Conservation (phyloP, 1,140 invertebrate species). For the Psix sp. region DNA sequence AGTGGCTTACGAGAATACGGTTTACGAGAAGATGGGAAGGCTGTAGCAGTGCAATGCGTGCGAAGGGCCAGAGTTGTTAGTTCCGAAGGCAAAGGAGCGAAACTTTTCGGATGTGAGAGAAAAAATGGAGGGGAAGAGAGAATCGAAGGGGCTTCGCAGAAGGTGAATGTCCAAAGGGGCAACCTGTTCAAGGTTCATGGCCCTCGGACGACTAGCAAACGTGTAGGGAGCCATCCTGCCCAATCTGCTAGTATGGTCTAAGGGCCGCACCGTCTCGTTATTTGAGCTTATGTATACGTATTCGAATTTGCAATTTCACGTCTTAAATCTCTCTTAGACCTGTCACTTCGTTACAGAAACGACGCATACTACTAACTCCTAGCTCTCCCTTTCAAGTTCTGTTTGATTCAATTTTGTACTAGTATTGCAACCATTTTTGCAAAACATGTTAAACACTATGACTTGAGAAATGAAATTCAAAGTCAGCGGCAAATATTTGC, state of each 20-base stretch:
- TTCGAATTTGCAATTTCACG: conserved; percentile 47
- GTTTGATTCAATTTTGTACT: no score
- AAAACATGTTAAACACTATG: no score
- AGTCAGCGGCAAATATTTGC: no score
- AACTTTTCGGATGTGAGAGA: conserved; percentile 59
- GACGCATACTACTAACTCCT: no score
- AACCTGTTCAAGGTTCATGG: conserved; percentile 78
- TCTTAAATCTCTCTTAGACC: conserved; percentile 42
- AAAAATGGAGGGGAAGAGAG: conserved; percentile 60
- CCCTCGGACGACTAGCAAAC: conserved; percentile 75
- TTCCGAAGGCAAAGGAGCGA: conserved; percentile 43
- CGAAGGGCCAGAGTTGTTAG: conserved; percentile 48
- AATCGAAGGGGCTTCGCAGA: conserved; percentile 66
- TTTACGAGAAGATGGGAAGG: conserved; percentile 44
- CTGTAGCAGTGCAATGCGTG: conserved; percentile 35
- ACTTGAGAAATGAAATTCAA: no score
- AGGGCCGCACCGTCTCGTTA: conserved; percentile 64
- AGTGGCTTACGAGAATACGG: conserved; percentile 20
- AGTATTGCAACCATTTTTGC: no score
- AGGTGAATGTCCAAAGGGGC: conserved; percentile 77
- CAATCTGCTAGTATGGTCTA: conserved; percentile 70
- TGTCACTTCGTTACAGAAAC: conserved; percentile 13
- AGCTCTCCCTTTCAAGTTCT: no score
- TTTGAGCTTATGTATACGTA: conserved; percentile 39
- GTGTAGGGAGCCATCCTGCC: conserved; percentile 70